Evolutionary conservation across 2,888 invertebrate species (phyloP), one percentile per base, ranked within the genome.

Genomic region (Coleophora flavipennella): DNA sequence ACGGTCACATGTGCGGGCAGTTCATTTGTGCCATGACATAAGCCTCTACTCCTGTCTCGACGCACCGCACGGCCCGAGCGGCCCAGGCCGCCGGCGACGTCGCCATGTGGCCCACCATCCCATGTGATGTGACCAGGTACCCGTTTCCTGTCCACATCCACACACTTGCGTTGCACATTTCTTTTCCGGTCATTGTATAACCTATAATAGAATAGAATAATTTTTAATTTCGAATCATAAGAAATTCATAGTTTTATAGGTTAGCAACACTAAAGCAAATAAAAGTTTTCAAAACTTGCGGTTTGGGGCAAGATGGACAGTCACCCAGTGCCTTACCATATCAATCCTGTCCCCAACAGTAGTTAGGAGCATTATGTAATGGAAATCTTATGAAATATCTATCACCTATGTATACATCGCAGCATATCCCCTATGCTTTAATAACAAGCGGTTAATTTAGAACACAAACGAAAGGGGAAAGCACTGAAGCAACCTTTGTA

Each of bases 91-190:
- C 6, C 20, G 20, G 20, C 44, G 44, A 45, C 35, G 39, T 38
- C 59, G 64, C 67, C 76, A 74, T 74, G 72, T 76, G 75, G 64
- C 50, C 44, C 58, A 20, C 20, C 20, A 20, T 58, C 55, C 60
- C 59, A 54, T 60, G 63, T 67, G 75, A 66, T 67, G 70, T 73
- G 71, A 62, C 62, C 75, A 78, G 75, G 76, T 74, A 74, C 66
- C 44, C 45, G 51, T 55, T 64, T 70, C 71, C 67, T 71, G 62
- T 60, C 63, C 61, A 20, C n/a, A 20, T 20, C 20, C 20, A 53
- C 50, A 59, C 62, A 62, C 57, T 67, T 70, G 66, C 55, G 57
- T 49, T 56, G 54, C 60, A 61, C 56, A 59, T 43, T 43, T 55
- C 66, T 70, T 59, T 10, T 10, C 58, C 52, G 55, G 54, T 58